phyloP scores from a whole-genome alignment of 2,888 invertebrate genomes.

The Alitta virens region DNA sequence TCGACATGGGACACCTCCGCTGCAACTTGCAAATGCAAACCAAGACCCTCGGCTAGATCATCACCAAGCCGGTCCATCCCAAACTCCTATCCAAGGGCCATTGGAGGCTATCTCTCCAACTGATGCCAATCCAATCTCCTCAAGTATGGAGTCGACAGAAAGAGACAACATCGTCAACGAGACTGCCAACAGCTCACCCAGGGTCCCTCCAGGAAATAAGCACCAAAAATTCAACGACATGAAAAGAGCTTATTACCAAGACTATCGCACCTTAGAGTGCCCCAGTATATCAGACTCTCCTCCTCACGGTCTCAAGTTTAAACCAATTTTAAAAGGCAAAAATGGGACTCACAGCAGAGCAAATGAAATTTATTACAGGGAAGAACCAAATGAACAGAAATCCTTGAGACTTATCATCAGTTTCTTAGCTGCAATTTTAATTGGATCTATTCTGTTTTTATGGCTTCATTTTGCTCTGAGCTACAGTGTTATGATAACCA shows the following conservation, averaged over 20 bases:
- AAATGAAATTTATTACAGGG: conserved; percentile 21
- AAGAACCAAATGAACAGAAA: conserved; percentile 4
- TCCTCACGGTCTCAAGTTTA: conserved; percentile 12
- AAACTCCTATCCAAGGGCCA: not conserved
- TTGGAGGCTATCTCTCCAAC: not conserved
- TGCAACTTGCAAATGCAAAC: not conserved
- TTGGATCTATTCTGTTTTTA: conserved; percentile 25
- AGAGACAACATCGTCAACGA: conserved; percentile 11
- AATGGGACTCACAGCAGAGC: conserved; percentile 9
- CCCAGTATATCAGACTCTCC: not conserved
- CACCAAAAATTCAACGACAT: not conserved
- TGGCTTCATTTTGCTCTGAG: conserved; percentile 29
- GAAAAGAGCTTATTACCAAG: conserved; percentile 17
- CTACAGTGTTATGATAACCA: conserved; percentile 24
- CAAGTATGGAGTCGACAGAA: conserved; percentile 4
- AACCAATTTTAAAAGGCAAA: conserved; percentile 24
- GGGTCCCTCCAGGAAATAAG: not conserved
- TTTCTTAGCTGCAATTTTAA: conserved; percentile 24
- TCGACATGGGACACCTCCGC: conserved; percentile 1
- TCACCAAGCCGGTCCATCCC: not conserved
- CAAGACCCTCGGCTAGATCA: conserved; percentile 17
- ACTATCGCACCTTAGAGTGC: conserved; percentile 26
- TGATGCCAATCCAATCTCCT: not conserved
- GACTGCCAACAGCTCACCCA: not conserved
- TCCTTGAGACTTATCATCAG: conserved; percentile 20